Evolutionary conservation across 2,888 invertebrate genomes (phyloP), one percentile per base, ranked within the genome.

Genomic region (Hemicrepidius hirtus): DNA sequence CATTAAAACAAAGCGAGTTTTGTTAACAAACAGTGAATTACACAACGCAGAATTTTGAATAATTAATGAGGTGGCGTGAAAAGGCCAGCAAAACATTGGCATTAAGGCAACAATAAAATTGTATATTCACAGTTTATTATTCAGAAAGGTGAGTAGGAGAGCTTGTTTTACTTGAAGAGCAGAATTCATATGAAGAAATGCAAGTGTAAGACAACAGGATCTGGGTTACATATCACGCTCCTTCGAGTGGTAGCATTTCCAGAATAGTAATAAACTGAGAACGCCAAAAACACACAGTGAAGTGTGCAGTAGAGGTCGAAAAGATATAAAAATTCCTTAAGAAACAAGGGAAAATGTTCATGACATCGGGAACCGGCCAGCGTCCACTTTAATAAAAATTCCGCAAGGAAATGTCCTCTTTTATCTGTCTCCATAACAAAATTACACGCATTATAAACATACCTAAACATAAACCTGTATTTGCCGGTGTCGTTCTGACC

Each of bases 391-490:
- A 70, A 70, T 70, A 70, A 65, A 64, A 70, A 70, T 70, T 64
- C 59, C 65, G 62, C 46, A 24, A 37, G 40, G 65, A 69, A 44
- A 62, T 20, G 49, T 49, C 68, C 20, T 40, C 46, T 35, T 68
- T 67, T 67, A 57, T 55, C 37, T 53, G 55, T 57, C 57, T 66
- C 59, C 68, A 55, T 69, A 69, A 63, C 40, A 64, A 37, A 70
- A 70, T 65, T 70, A 65, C 65, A 57, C 70, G 65, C 70, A 59
- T 70, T 70, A 70, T 70, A 70, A 70, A 70, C 70, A 70, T 70
- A 70, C 70, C 46, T 59, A 57, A 53, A 70, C 64, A 49, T 70
- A 65, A 68, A 62, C 59, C 53, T 68, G 68, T 13, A 62, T 68
- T 68, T 28, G 44, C 68, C 37, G 35, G 67, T 71, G 71, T 71